Conservation (phyloP, 2,113 vertebrate species). For the Clarias macrocephalus region DNA sequence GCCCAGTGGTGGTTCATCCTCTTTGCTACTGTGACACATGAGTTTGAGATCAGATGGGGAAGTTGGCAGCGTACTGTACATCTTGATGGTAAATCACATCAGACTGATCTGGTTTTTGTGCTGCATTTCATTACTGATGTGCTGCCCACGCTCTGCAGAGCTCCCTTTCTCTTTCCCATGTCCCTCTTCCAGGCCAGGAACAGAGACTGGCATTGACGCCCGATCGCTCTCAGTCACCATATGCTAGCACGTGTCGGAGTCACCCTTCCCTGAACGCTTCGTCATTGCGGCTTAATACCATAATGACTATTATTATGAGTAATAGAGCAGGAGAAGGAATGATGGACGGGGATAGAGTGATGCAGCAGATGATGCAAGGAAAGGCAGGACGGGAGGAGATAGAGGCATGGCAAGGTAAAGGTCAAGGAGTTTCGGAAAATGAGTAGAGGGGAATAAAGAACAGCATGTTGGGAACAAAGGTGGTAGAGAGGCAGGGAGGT, state of each 20-base stretch:
- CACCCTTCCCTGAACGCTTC: constrained; percentile 38
- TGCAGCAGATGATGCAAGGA: background rate
- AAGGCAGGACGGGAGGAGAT: background rate
- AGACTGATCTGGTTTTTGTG: constrained; percentile 24
- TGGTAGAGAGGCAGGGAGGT: background rate
- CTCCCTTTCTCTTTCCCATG: constrained; percentile 1
- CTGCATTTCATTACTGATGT: background rate
- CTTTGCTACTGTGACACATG: constrained; percentile 10
- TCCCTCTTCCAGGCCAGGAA: background rate
- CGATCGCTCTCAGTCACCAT: background rate
- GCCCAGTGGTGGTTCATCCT: background rate
- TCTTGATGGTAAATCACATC: constrained; percentile 38
- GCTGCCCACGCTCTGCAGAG: background rate
- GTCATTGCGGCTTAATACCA: constrained; percentile 44
- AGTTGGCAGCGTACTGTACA: constrained; percentile 31
- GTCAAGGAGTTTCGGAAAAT: background rate
- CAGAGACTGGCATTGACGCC: constrained; percentile 20
- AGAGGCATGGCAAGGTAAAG: background rate
- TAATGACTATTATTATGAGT: constrained; percentile 52
- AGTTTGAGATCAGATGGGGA: background rate
- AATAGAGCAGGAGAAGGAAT: constrained; percentile 28
- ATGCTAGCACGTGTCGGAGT: constrained; percentile 34
- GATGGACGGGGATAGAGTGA: constrained; percentile 9
- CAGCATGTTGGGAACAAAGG: background rate
- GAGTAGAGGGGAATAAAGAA: background rate